Evolutionary conservation across 2,888 invertebrate genomes (phyloP).

Genomic region (Leptothorax acervorum): DNA sequence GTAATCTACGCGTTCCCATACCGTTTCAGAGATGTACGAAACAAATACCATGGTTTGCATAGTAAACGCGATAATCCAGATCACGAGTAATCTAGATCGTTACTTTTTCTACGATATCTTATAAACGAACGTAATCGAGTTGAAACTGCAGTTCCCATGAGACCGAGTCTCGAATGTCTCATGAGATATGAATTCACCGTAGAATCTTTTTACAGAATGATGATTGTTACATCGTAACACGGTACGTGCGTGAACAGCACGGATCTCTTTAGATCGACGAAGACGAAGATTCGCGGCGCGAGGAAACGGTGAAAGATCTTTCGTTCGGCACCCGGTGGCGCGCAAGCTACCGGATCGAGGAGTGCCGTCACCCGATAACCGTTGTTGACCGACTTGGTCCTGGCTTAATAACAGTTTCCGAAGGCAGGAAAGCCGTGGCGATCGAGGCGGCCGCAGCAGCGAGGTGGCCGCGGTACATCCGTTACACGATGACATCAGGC

Average conservation of each 20-base stretch:
- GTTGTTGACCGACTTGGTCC: conserved; percentile 63
- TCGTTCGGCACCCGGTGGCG: neutral
- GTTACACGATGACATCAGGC: conserved; percentile 72
- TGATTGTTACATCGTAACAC: too few relatives aligned
- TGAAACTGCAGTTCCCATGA: neutral
- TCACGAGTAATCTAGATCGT: neutral
- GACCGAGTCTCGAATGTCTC: neutral
- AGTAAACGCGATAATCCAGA: neutral
- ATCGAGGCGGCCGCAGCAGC: neutral
- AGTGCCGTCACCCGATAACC: conserved; percentile 59
- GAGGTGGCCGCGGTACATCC: conserved; percentile 45
- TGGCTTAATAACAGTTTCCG: conserved; percentile 66
- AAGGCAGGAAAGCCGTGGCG: conserved; percentile 54
- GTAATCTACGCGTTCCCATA: neutral
- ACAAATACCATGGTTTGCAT: neutral
- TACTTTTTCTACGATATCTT: neutral
- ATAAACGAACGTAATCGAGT: neutral
- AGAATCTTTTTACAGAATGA: neutral
- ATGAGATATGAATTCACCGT: neutral
- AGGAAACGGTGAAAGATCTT: neutral
- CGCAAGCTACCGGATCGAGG: conserved; percentile 22
- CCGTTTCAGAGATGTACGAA: neutral
- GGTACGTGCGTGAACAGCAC: too few relatives aligned
- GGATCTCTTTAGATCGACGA: neutral
- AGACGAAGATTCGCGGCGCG: neutral